These are phyloP conservation scores for Uropsilus gracilis DNA, from an alignment of 2,113 vertebrate genomes.

Conservation along the genomic window DNA sequence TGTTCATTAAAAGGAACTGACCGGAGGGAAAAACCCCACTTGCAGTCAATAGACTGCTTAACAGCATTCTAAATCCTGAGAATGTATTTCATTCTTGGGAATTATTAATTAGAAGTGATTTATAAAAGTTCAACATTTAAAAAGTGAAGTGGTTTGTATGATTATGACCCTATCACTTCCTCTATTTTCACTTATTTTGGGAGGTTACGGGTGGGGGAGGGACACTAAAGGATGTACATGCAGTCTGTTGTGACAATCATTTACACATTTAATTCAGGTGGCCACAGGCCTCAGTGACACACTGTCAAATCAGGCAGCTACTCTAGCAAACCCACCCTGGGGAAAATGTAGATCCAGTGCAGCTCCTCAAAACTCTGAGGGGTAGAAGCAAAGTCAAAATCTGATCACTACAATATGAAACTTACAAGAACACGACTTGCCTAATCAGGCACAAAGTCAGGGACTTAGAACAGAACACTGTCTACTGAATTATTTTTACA, in stretches of 20 bases:
- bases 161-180: neutral
- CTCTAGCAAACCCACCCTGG: neutral
- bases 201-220: neutral
- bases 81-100: constrained; percentile 50
- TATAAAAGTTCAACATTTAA: neutral
- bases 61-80: constrained; percentile 82
- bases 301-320: neutral
- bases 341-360: neutral
- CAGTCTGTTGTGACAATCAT: neutral
- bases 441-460: neutral
- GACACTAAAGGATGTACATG: neutral
- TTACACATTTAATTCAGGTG: constrained; percentile 8
- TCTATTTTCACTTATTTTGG: neutral
- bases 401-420: neutral
- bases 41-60: constrained; percentile 81
- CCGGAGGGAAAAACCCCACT: constrained; percentile 81
- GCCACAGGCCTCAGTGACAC: neutral
- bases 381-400: neutral
- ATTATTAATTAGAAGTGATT: constrained; percentile 73
- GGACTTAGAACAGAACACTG: neutral
- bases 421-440: neutral
- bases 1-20: constrained; percentile 85
- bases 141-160: neutral
- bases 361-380: neutral
- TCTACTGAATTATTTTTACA: neutral